phyloP scores from a whole-genome alignment of 2,113 vertebrate species.

The Caranx ignobilis region DNA sequence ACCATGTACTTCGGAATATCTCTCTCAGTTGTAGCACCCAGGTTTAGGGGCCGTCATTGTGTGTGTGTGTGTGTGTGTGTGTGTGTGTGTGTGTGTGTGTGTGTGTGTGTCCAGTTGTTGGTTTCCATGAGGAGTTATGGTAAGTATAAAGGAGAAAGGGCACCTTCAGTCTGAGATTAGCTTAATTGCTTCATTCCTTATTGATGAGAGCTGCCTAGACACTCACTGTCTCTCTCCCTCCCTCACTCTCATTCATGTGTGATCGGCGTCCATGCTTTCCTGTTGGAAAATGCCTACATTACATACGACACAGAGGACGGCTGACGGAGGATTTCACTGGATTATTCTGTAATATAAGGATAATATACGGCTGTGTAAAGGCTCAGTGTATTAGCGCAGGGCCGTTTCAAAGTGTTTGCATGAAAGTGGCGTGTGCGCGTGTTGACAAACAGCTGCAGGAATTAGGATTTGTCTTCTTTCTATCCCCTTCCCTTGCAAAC shows the following conservation, averaged over 20 bases:
- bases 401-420: conserved; percentile 31
- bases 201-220: conserved; percentile 74
- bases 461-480: conserved; percentile 72
- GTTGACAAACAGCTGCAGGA: conserved; percentile 71
- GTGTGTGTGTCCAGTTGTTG: conserved; percentile 31
- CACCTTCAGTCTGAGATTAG: conserved; percentile 76
- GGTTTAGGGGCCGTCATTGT: background rate
- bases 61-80: background rate
- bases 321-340: conserved; percentile 46
- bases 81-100: background rate
- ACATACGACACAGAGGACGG: conserved; percentile 9
- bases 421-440: conserved; percentile 49
- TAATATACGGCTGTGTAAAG: conserved; percentile 53
- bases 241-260: conserved; percentile 45
- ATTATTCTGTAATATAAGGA: conserved; percentile 63
- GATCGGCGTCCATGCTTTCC: conserved; percentile 46
- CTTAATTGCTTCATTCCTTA: conserved; percentile 81
- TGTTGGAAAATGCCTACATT: conserved; percentile 39
- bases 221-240: conserved; percentile 14
- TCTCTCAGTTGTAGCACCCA: background rate
- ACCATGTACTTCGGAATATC: background rate
- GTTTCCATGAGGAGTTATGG: conserved; percentile 48
- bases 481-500: conserved; percentile 70
- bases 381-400: conserved; percentile 34
- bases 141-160: conserved; percentile 67